Base-by-base conservation (phyloP, 1,140 invertebrate genomes). In the Camponotus vicinus region DNA sequence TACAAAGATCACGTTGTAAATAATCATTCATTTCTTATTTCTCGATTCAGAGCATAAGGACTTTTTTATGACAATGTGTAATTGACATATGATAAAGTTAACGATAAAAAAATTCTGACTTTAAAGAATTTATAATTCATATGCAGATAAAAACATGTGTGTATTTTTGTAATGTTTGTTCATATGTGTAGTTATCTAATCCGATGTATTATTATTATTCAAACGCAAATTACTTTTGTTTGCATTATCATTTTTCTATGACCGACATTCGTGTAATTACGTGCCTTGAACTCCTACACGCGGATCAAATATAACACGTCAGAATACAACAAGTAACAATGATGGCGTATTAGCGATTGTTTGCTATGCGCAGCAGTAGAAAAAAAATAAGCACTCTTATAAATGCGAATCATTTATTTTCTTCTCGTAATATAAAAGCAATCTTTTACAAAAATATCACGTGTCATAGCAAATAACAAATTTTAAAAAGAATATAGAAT, bases 161-260 rank as follows among this genome's bases (percentile, higher is more conserved):
- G n/a, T 49, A 2, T 34, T 52, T 27, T 27, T 34, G 18, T 63
- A 2, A 49, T 27, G 6, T 45, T 37, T 11, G 15, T 37, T 52
- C 15, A 37, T 63, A 5, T 27, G 1, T 52, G 3, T 5, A 52
- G 11, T 49, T 27, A 7, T 80, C 13, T 18, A 27, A 55, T 8
- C n/a, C 27, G 69, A 45, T 18, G 9, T 75, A 45, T 82, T 27
- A 71, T 82, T 73, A 27, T 27, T 27, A 73, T 49, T 63, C 45
- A 11, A 8, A 80, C 21, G 15, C 63, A 32, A 1, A 52, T 69
- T 55, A 55, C 32, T 69, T 78, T 5, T 49, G 42, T 34, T 55
- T 63, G 69, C 69, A 37, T 83, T 75, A n/a, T 83, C 40, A 83
- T 49, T 61, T 61, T 75, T 45, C 49, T 32, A 27, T 11, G 9